Conservation (phyloP, 2,113 vertebrate species). For the Protobothrops flavoviridis region DNA sequence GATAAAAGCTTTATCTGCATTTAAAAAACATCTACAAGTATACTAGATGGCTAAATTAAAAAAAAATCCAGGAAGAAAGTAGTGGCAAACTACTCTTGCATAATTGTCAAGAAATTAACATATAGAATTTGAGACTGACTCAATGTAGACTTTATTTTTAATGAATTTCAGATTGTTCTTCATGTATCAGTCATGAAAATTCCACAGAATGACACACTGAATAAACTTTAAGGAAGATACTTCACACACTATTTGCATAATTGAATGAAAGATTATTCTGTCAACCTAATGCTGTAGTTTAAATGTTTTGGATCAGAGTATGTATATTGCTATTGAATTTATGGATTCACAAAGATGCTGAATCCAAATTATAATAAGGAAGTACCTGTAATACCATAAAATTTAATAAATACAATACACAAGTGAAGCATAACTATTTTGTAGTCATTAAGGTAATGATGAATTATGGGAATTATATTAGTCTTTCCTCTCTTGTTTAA, state of each 20-base stretch:
- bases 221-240: not conserved
- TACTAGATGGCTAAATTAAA: not conserved
- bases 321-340: not conserved
- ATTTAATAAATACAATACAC: not conserved
- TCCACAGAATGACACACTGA: not conserved
- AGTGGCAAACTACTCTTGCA: not conserved
- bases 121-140: not conserved
- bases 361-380: not conserved
- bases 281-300: not conserved
- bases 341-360: not conserved
- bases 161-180: not conserved
- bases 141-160: not conserved
- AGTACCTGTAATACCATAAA: not conserved
- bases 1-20: not conserved
- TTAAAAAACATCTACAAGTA: not conserved
- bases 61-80: not conserved
- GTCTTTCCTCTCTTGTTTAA: slow-evolving; percentile 4
- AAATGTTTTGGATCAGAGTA: not conserved
- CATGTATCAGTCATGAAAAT: not conserved
- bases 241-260: not conserved
- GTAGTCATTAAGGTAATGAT: not conserved
- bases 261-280: not conserved
- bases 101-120: not conserved
- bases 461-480: slow-evolving; percentile 10
- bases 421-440: not conserved